A percentile compares a stretch with the other conserved stretches of the same genome.
Evolutionary conservation across 1,140 invertebrate species (phyloP).

Genomic region (Eumeta japonica): DNA sequence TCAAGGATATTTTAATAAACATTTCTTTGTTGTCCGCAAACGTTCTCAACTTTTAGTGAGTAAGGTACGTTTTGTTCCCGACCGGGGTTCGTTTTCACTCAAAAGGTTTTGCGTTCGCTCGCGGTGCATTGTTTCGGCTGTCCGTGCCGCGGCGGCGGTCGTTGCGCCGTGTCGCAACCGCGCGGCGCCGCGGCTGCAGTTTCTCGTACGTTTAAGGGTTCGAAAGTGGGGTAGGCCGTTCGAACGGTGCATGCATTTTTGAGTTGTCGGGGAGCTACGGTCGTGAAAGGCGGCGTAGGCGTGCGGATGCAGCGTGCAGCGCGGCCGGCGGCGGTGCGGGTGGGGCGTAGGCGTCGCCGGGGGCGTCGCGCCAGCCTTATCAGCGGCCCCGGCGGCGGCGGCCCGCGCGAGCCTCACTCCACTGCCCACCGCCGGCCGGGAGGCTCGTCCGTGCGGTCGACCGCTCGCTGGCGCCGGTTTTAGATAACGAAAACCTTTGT

Average conservation of each 20-base stretch:
- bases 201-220: slow-evolving; percentile 52
- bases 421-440: slow-evolving; percentile 43
- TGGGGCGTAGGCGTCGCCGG: slow-evolving; percentile 54
- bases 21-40: no score
- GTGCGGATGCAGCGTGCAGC: slow-evolving; percentile 4
- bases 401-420: slow-evolving; percentile 53
- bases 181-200: slow-evolving; percentile 28
- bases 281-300: no score
- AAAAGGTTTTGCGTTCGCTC: slow-evolving; percentile 44
- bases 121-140: slow-evolving; percentile 31
- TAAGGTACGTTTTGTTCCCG: no score
- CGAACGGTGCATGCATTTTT: no score
- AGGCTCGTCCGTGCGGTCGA: slow-evolving; percentile 25
- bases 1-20: no score
- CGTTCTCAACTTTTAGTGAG: no score
- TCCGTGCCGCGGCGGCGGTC: not conserved
- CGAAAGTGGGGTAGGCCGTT: no score
- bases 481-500: slow-evolving; percentile 56
- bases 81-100: no score
- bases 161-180: slow-evolving; percentile 34
- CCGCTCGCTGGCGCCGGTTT: slow-evolving; percentile 41
- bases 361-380: slow-evolving; percentile 54
- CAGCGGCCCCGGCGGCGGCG: slow-evolving; percentile 49
- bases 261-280: not conserved
- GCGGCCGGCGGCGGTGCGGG: slow-evolving; percentile 18